Conservation (phyloP, 2,797 vertebrate genomes). For the Todus mexicanus region DNA sequence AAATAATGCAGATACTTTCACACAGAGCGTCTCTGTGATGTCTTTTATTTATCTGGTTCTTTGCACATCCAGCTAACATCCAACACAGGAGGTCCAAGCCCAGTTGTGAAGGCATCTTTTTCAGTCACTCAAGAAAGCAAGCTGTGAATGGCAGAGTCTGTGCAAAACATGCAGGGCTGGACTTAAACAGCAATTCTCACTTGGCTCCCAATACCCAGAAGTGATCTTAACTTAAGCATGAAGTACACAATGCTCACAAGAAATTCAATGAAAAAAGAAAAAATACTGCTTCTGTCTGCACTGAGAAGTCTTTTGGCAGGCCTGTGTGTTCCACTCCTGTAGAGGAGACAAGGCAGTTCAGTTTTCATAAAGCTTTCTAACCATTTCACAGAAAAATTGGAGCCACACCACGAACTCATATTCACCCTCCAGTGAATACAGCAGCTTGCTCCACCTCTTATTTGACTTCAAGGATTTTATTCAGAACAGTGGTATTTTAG, state of each 20-base stretch:
- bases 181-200: background rate
- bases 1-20: background rate
- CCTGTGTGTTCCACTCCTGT: background rate
- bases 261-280: background rate
- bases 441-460: background rate
- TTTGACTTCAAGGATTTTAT: background rate
- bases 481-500: constrained; percentile 17
- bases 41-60: background rate
- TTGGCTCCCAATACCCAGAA: background rate
- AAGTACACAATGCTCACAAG: background rate
- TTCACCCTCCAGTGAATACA: background rate
- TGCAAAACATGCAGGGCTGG: background rate
- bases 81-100: background rate
- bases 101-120: background rate
- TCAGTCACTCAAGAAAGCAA: background rate
- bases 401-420: background rate
- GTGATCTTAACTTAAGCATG: background rate
- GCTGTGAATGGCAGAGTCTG: background rate
- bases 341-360: background rate
- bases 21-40: background rate
- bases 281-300: background rate
- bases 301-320: background rate
- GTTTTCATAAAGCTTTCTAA: background rate
- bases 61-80: background rate
- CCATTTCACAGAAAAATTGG: background rate